Percentiles rank a stretch among this genome's conserved stretches.
phyloP scores from a whole-genome alignment of 92 coral and sea anemone genomes.

The Zoanthus sociatus region DNA sequence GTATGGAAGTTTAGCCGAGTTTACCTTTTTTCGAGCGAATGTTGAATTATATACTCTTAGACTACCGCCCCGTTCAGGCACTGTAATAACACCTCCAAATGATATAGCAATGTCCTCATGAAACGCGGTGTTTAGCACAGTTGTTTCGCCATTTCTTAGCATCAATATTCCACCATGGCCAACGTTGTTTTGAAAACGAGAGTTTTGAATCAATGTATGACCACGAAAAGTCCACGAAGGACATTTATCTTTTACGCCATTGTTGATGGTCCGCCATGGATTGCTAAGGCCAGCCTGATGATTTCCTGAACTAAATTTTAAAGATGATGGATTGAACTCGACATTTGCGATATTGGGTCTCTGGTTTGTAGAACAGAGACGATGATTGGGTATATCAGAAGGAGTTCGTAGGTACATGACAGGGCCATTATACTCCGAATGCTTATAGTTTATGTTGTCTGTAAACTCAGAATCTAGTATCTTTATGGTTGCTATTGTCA shows the following conservation, averaged over 20 bases:
- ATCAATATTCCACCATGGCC: conserved; percentile 55
- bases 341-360: not conserved
- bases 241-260: too few species aligned
- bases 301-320: too few species aligned
- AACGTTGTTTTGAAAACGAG: conserved; percentile 57
- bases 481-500: not conserved
- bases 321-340: not conserved
- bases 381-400: not conserved
- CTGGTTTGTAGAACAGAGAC: not conserved
- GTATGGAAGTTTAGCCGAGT: not conserved
- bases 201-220: too few species aligned
- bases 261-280: not conserved
- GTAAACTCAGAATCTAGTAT: too few species aligned
- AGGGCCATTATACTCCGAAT: not conserved
- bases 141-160: too few species aligned
- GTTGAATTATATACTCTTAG: too few species aligned
- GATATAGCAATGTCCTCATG: conserved; percentile 16
- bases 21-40: conserved; percentile 27
- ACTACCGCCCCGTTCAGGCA: conserved; percentile 50
- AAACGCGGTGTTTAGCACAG: too few species aligned
- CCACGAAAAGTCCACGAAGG: conserved; percentile 37
- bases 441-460: not conserved
- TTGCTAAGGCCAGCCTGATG: not conserved
- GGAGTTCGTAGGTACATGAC: too few species aligned
- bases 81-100: conserved; percentile 38